Conservation (phyloP, 2,797 vertebrate genomes). For the Chiloscyllium punctatum region DNA sequence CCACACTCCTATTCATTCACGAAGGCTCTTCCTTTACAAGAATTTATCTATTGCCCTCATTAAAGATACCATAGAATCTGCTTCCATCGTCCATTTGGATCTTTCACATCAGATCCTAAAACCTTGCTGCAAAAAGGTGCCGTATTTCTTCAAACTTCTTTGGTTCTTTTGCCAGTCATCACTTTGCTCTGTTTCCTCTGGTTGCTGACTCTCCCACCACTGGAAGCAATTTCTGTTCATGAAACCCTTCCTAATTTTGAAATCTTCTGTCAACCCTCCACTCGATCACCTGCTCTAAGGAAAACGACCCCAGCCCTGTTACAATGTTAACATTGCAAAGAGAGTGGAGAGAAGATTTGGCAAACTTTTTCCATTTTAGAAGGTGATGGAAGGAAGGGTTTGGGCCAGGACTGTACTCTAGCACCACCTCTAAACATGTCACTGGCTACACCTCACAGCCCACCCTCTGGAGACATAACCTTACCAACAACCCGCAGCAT, state of each 20-base stretch:
- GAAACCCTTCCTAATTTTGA: neutral
- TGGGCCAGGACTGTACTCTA: rapidly evolving
- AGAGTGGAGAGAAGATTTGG: neutral
- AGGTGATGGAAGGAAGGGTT: neutral
- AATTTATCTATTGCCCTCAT: neutral
- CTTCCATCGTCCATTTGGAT: no score
- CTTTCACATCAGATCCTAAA: neutral
- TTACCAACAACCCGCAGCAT: neutral
- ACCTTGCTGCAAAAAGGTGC: neutral
- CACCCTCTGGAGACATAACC: neutral
- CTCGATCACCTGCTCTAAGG: neutral
- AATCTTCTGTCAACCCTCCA: neutral
- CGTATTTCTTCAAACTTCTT: neutral
- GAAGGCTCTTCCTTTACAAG: neutral
- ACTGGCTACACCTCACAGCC: neutral
- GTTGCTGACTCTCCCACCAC: neutral
- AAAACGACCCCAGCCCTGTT: neutral
- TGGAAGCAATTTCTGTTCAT: neutral
- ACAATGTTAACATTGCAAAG: neutral
- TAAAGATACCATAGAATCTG: neutral
- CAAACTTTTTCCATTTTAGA: neutral
- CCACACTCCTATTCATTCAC: neutral
- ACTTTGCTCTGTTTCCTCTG: neutral
- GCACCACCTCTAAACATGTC: neutral
- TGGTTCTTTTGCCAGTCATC: neutral